A percentile compares a stretch with the other conserved stretches of the same genome.
These are phyloP conservation scores for Temnothorax ravouxi DNA, from an alignment of 2,888 invertebrate species.

Conservation along the genomic window DNA sequence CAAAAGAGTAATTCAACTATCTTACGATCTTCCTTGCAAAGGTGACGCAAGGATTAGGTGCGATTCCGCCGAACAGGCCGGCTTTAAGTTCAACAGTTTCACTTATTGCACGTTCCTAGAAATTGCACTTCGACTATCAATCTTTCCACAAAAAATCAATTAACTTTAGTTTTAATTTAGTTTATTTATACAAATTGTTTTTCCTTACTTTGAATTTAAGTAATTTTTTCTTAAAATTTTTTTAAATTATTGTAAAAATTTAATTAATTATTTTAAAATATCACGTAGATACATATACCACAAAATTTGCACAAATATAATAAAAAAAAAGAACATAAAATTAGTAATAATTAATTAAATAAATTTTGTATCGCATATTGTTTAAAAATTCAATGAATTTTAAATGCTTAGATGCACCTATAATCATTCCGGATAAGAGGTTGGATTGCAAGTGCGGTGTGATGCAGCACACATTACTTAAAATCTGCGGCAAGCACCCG, in stretches of 20 bases:
- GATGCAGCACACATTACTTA: constrained; percentile 11
- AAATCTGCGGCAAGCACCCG: constrained; percentile 23
- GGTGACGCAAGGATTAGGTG: background rate
- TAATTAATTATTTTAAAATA: background rate
- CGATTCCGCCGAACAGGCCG: background rate
- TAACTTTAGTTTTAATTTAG: background rate
- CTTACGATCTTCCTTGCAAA: background rate
- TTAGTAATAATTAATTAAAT: background rate
- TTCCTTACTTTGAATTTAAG: background rate
- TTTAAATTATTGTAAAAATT: too few species aligned
- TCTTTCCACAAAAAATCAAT: background rate
- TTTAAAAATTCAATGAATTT: background rate
- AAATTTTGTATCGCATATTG: background rate
- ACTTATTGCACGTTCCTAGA: background rate
- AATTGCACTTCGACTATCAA: background rate
- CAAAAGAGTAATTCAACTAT: constrained; percentile 61
- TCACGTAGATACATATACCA: background rate
- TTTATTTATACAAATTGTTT: background rate
- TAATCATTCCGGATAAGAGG: background rate
- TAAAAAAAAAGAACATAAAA: too few species aligned
- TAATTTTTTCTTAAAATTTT: background rate
- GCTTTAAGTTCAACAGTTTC: constrained; percentile 22
- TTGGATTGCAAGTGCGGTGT: background rate
- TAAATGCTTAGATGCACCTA: background rate
- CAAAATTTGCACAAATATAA: too few species aligned